Evolutionary conservation across 2,797 vertebrate genomes (phyloP), one percentile per base, ranked within the genome.

Genomic region (Harpagifer antarcticus): DNA sequence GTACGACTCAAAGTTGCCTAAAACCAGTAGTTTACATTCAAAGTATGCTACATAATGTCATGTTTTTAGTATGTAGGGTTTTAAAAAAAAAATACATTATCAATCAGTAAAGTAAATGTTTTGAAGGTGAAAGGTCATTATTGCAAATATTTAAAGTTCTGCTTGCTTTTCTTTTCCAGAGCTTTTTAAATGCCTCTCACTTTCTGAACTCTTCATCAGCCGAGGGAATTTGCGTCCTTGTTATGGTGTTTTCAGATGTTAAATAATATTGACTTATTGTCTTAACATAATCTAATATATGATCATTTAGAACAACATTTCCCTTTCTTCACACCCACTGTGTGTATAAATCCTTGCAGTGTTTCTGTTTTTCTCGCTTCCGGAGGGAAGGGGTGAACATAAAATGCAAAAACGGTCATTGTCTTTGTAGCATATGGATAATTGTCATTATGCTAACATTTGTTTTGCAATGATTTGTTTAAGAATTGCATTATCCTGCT

Each of bases 401-500:
- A 13, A 73, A 64, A 63, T 48, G 49, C 54, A 71, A 37, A 42
- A 16, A 19, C 37, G 13, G 37, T 73, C 44, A 72, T 58, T 78
- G 17, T 37, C 71, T 43, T 17, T 20, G 15, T 65, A 70, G 50
- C 74, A 59, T 58, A 88, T 67, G 75, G 65, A 76, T 87, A 6
- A 74, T 79, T 86, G 65, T 79, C 59, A 68, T 84, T 64, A 71
- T 47, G 54, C 53, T 47, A 45, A 69, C 74, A 68, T 82, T 73
- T 69, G 78, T 81, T 87, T 87, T 79, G 65, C 77, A 78, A 83
- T 82, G 74, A 83, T 84, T 79, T 84, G 78, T 83, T 85, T 12
- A 48, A 49, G 72, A 76, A 74, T 60, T 69, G 58, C 31, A 68
- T 76, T 68, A 74, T 62, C 57, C 75, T 31, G 60, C 58, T 16